A percentile compares a stretch with the other conserved stretches of the same genome.
Evolutionary conservation across 2,797 vertebrate species (phyloP).

Genomic region (Pseudochirops corinnae): DNA sequence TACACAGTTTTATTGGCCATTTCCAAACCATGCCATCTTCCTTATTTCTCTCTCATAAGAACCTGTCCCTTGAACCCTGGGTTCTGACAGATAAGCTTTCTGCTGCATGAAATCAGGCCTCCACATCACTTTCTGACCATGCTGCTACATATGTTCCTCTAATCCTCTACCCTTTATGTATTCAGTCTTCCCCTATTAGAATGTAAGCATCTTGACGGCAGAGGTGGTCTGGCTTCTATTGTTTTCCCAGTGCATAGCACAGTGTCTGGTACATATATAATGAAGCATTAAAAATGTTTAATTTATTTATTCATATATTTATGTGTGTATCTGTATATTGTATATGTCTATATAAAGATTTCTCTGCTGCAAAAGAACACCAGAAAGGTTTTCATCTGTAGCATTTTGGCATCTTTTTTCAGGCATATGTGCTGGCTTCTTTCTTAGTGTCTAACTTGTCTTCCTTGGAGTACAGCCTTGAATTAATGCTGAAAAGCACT

Average conservation of each 20-base stretch:
- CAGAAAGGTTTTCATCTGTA: slow-evolving; percentile 8
- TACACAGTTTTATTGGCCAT: background rate
- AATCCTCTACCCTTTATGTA: background rate
- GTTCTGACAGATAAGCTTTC: background rate
- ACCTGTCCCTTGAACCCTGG: background rate
- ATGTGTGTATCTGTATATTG: background rate
- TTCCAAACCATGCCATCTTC: background rate
- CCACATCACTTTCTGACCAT: background rate
- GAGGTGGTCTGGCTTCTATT: background rate
- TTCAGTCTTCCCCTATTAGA: background rate
- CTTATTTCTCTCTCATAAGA: background rate
- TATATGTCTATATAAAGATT: background rate
- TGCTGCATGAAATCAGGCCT: background rate
- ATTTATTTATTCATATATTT: background rate
- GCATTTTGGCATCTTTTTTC: slow-evolving; percentile 12
- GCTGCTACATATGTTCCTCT: background rate
- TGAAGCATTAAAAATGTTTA: background rate
- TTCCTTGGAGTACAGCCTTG: slow-evolving; percentile 16
- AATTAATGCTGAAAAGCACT: slow-evolving; percentile 8
- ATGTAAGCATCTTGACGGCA: background rate
- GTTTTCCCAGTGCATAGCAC: background rate
- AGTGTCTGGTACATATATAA: background rate
- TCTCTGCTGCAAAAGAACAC: slow-evolving; percentile 25
- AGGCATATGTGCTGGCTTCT: background rate
- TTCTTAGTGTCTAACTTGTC: slow-evolving; percentile 39